Conservation (phyloP, 2,888 invertebrate species). For the Mimumesa dahlbomi region DNA sequence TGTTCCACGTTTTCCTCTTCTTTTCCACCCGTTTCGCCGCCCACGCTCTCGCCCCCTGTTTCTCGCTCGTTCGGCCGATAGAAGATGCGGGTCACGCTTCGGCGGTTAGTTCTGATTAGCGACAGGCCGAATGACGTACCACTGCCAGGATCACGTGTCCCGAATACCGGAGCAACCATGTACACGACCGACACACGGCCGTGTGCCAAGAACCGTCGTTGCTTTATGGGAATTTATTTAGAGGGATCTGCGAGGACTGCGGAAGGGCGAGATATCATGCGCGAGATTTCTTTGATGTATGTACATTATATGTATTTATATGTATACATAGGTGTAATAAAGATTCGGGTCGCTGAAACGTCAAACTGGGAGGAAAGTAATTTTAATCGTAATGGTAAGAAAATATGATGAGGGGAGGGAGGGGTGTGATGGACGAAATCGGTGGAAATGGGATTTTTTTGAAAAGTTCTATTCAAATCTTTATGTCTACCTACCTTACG, state of each 20-base stretch:
- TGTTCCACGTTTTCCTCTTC: constrained; percentile 42
- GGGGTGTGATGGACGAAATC: no score
- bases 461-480: no score
- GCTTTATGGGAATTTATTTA: constrained; percentile 66
- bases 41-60: constrained; percentile 5
- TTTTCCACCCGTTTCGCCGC: constrained; percentile 12
- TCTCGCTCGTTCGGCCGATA: constrained; percentile 60
- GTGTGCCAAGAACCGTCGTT: constrained; percentile 37
- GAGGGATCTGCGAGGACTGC: constrained; percentile 40
- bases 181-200: background rate
- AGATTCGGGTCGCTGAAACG: no score
- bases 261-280: constrained; percentile 22
- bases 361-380: no score
- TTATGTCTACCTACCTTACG: no score
- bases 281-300: constrained; percentile 22
- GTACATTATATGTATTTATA: no score
- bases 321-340: no score
- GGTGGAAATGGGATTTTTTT: constrained; percentile 2
- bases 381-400: no score
- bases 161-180: constrained; percentile 71
- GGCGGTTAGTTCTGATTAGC: constrained; percentile 81
- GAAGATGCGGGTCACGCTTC: constrained; percentile 76
- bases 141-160: constrained; percentile 77
- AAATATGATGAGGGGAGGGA: no score
- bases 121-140: constrained; percentile 79